Evolutionary conservation across 2,797 vertebrate species (phyloP).

Genomic region (Helostoma temminkii): DNA sequence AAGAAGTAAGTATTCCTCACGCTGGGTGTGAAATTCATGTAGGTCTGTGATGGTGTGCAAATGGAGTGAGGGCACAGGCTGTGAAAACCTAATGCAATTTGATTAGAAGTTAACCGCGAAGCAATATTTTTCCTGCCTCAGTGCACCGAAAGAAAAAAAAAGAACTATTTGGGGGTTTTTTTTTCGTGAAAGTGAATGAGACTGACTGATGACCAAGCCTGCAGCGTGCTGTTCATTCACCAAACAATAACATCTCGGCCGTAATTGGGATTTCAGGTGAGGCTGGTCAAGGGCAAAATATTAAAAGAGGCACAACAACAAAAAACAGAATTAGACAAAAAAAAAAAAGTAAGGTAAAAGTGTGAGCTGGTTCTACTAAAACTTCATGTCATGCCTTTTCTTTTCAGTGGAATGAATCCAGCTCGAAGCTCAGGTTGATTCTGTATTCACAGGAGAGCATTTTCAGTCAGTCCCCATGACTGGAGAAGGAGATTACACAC

Average conservation of each 20-base stretch:
- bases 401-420: constrained; percentile 28
- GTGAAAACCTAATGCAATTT: constrained; percentile 82
- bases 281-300: constrained; percentile 51
- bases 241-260: constrained; percentile 64
- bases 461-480: constrained; percentile 63
- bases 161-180: constrained; percentile 66
- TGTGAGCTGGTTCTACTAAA: constrained; percentile 9
- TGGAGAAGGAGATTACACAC: constrained; percentile 70
- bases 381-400: constrained; percentile 28
- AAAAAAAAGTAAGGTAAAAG: constrained; percentile 4
- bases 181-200: constrained; percentile 62
- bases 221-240: constrained; percentile 64
- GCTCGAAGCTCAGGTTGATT: constrained; percentile 53
- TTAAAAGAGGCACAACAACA: constrained; percentile 5
- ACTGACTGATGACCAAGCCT: constrained; percentile 66
- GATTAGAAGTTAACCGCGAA: constrained; percentile 81
- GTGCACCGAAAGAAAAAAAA: constrained; percentile 50
- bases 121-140: constrained; percentile 78
- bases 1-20: constrained; percentile 71
- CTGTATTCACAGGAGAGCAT: constrained; percentile 69
- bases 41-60: constrained; percentile 78
- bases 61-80: constrained; percentile 77
- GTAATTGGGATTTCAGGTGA: constrained; percentile 69
- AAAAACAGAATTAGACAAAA: background rate
- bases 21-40: constrained; percentile 76